Percentiles rank a stretch among this genome's conserved stretches.
Evolutionary conservation across 2,888 invertebrate species (phyloP).

Genomic region (Aspidiotus rigidus): DNA sequence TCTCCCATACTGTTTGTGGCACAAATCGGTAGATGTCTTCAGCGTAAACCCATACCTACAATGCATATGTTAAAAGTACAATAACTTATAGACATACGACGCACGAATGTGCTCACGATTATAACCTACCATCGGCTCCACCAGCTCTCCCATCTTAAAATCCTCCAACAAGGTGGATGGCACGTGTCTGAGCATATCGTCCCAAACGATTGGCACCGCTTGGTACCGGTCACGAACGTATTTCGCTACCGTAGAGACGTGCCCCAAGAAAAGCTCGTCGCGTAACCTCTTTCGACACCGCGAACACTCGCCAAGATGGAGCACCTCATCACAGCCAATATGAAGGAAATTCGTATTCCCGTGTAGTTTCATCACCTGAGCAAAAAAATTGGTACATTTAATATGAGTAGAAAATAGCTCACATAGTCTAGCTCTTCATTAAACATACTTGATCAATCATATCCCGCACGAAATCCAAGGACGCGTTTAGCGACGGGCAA

Average conservation of each 20-base stretch:
- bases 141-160: constrained; percentile 54
- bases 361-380: constrained; percentile 43
- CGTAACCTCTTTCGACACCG: constrained; percentile 49
- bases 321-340: constrained; percentile 67
- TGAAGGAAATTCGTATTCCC: constrained; percentile 49
- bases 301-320: constrained; percentile 59
- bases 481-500: constrained; percentile 57
- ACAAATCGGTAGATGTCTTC: constrained; percentile 55
- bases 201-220: constrained; percentile 63
- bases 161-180: constrained; percentile 52
- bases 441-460: constrained; percentile 59
- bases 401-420: neutral
- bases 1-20: constrained; percentile 52
- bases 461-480: constrained; percentile 53
- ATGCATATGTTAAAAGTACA: neutral
- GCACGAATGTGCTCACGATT: neutral
- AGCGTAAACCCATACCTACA: constrained; percentile 62
- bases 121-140: constrained; percentile 58
- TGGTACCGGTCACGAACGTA: constrained; percentile 53
- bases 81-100: no score
- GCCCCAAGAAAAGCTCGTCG: constrained; percentile 54
- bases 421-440: neutral
- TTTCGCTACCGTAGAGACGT: constrained; percentile 52
- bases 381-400: neutral
- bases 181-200: constrained; percentile 65